Evolutionary conservation across 1,140 invertebrate genomes (phyloP).

Genomic region (Sweltsa coloradensis): DNA sequence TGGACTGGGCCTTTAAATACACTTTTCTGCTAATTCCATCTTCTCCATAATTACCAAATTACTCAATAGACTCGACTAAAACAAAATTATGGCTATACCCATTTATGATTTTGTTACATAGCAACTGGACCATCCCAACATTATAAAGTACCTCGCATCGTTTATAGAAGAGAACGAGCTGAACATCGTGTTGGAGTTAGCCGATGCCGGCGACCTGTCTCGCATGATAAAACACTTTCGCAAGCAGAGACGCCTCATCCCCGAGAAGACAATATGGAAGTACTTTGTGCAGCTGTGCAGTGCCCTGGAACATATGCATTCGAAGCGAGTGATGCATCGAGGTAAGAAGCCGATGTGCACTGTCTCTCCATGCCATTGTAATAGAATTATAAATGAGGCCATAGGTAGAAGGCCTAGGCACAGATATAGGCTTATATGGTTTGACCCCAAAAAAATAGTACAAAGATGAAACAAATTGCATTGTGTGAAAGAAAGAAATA

Average conservation of each 20-base stretch:
- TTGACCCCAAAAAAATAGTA: no score
- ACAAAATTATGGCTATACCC: not conserved
- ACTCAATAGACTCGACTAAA: not conserved
- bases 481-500: no score
- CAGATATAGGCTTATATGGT: no score
- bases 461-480: no score
- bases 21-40: not conserved
- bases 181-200: constrained; percentile 65
- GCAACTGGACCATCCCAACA: constrained; percentile 66
- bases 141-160: constrained; percentile 60
- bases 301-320: constrained; percentile 58
- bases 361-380: not conserved
- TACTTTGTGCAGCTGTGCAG: constrained; percentile 65
- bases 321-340: constrained; percentile 54
- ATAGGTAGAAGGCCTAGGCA: no score
- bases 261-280: constrained; percentile 67
- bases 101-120: constrained; percentile 32
- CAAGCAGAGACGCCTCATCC: constrained; percentile 45
- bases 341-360: constrained; percentile 28
- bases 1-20: no score
- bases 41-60: not conserved
- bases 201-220: constrained; percentile 64
- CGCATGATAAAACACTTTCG: constrained; percentile 57
- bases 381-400: no score
- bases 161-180: constrained; percentile 61